A percentile compares a stretch with the other conserved stretches of the same genome.
Conservation (phyloP, 1,140 invertebrate species). For the Spodoptera litura region DNA sequence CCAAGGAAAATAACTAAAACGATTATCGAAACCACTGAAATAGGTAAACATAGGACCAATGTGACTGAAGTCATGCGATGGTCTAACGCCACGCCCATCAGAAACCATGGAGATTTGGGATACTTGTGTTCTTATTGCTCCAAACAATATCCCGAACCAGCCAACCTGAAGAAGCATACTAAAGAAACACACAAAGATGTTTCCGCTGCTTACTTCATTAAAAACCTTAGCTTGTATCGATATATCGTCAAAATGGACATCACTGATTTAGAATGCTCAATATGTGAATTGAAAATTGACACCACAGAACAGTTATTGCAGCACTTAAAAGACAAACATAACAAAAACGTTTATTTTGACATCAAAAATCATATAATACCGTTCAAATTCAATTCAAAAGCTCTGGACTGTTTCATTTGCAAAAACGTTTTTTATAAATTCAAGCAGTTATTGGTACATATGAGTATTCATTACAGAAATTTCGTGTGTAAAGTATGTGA, state of each 20-base stretch:
- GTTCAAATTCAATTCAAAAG: conserved; percentile 65
- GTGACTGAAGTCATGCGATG: not conserved
- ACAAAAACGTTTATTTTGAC: conserved; percentile 59
- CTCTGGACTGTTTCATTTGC: conserved; percentile 64
- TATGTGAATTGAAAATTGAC: conserved; percentile 44
- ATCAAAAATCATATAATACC: conserved; percentile 67
- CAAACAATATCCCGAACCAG: conserved; percentile 6
- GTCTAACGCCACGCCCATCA: conserved; percentile 47
- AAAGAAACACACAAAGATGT: conserved; percentile 4
- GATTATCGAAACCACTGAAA: not conserved
- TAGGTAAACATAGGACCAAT: conserved; percentile 14
- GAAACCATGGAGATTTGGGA: conserved; percentile 19
- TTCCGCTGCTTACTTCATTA: not conserved
- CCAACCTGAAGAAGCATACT: conserved; percentile 46
- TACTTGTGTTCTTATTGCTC: conserved; percentile 48
- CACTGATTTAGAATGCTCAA: conserved; percentile 44
- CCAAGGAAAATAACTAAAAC: not conserved
- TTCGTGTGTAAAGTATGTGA: conserved; percentile 68
- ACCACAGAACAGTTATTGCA: conserved; percentile 53
- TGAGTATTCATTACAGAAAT: conserved; percentile 71
- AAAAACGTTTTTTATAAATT: conserved; percentile 65
- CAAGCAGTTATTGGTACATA: conserved; percentile 64
- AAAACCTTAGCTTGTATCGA: too few species aligned
- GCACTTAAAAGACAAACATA: conserved; percentile 63
- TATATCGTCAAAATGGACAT: conserved; percentile 36